Evolutionary conservation across 2,888 invertebrate species (phyloP).

Genomic region (Esperia sulphurella): DNA sequence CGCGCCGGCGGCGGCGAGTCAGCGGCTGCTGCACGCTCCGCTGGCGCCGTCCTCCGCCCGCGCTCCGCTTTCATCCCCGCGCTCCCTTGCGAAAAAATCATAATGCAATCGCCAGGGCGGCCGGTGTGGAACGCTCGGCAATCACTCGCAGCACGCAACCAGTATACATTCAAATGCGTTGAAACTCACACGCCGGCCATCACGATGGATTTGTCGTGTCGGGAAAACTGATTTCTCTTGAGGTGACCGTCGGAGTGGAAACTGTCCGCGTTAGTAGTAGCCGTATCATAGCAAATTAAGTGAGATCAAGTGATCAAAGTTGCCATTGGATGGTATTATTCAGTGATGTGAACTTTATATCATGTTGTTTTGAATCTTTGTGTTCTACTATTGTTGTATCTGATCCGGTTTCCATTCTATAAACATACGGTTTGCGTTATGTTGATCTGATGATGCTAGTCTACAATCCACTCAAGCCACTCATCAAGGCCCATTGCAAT

Average conservation of each 20-base stretch:
- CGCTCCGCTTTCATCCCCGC: slow-evolving; percentile 57
- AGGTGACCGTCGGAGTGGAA: slow-evolving; percentile 53
- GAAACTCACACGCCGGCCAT: slow-evolving; percentile 76
- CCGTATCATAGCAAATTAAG: slow-evolving; percentile 25
- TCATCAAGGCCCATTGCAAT: slow-evolving; percentile 12
- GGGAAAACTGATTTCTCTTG: slow-evolving; percentile 69
- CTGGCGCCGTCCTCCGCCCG: slow-evolving; percentile 61
- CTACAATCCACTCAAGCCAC: slow-evolving; percentile 8
- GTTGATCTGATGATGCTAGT: slow-evolving; percentile 13
- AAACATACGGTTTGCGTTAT: slow-evolving; percentile 12
- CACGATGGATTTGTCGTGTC: slow-evolving; percentile 70
- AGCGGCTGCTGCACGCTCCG: slow-evolving; percentile 66
- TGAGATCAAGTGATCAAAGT: slow-evolving; percentile 40
- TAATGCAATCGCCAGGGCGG: slow-evolving; percentile 78
- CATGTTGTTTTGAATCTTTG: slow-evolving; percentile 11
- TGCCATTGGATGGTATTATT: slow-evolving; percentile 66
- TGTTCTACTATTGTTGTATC: neutral
- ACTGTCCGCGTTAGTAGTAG: slow-evolving; percentile 35
- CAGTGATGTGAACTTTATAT: slow-evolving; percentile 66
- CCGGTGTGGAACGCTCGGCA: slow-evolving; percentile 72
- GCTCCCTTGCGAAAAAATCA: slow-evolving; percentile 77
- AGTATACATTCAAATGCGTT: slow-evolving; percentile 76
- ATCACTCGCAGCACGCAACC: slow-evolving; percentile 69
- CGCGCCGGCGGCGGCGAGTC: slow-evolving; percentile 43
- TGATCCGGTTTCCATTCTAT: neutral